phyloP scores from a whole-genome alignment of 2,888 invertebrate genomes.

The Catocala sponsa region DNA sequence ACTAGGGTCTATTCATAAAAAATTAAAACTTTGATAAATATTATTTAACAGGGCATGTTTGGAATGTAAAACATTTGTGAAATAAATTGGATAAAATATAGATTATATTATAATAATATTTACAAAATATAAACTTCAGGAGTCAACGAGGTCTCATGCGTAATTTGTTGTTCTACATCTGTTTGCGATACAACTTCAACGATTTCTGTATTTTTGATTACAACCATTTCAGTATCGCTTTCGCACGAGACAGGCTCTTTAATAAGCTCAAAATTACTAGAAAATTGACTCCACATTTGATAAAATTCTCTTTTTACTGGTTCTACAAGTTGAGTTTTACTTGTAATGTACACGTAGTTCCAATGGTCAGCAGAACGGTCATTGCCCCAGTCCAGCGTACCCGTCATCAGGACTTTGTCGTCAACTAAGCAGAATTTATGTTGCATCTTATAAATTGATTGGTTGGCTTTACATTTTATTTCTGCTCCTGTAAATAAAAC shows the following conservation, averaged over 20 bases:
- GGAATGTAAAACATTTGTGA: constrained; percentile 72
- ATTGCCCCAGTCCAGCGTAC: constrained; percentile 93
- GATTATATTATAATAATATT: constrained; percentile 18
- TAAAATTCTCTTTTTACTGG: constrained; percentile 89
- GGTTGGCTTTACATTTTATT: constrained; percentile 80
- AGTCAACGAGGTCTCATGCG: constrained; percentile 57
- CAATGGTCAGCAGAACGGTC: constrained; percentile 91
- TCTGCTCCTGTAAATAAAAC: constrained; percentile 84
- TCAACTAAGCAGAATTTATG: constrained; percentile 93
- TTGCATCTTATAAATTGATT: constrained; percentile 89
- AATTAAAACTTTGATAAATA: constrained; percentile 48
- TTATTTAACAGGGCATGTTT: constrained; percentile 63
- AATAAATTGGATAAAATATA: constrained; percentile 39
- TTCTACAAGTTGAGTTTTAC: constrained; percentile 84
- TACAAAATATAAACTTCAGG: constrained; percentile 62
- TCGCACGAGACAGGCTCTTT: constrained; percentile 22
- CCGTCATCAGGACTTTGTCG: constrained; percentile 88
- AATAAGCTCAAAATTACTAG: constrained; percentile 37
- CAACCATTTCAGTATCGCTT: constrained; percentile 18
- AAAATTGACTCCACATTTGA: constrained; percentile 85
- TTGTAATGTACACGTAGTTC: constrained; percentile 91
- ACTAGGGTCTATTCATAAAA: constrained; percentile 44
- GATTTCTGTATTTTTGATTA: constrained; percentile 19
- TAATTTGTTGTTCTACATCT: constrained; percentile 22
- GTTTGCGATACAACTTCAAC: constrained; percentile 18